Percentiles rank a stretch among this genome's conserved stretches.
These are phyloP conservation scores for Nasonia oneida DNA, from an alignment of 2,888 invertebrate genomes.

Conservation along the genomic window DNA sequence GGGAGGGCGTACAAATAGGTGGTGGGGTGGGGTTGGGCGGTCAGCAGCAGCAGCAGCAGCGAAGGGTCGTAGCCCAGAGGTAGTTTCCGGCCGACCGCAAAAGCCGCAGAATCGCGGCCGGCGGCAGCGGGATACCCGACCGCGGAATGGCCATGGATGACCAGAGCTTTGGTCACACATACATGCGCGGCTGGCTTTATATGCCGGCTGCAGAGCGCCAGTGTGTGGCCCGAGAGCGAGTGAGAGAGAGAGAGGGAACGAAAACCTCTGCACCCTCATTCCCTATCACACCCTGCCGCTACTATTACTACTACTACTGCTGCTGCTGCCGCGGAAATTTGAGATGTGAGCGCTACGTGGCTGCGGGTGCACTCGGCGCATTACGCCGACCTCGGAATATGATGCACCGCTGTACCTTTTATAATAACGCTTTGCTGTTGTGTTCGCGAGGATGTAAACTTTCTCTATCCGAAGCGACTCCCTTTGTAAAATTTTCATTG, in stretches of 20 bases:
- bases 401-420: background rate
- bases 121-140: constrained; percentile 74
- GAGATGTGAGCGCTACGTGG: background rate
- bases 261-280: background rate
- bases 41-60: background rate
- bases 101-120: constrained; percentile 77
- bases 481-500: constrained; percentile 8
- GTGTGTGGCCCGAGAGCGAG: background rate
- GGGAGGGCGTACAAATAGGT: constrained; percentile 43
- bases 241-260: background rate
- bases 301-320: background rate
- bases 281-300: background rate
- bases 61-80: constrained; percentile 64
- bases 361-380: background rate
- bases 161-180: constrained; percentile 68
- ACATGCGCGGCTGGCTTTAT: constrained; percentile 47
- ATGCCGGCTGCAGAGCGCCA: background rate
- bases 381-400: background rate
- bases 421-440: background rate
- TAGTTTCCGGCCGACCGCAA: constrained; percentile 76
- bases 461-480: too few species aligned
- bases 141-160: constrained; percentile 72
- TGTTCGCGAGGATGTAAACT: too few species aligned
- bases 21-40: background rate
- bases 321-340: background rate